Percentiles rank a stretch among this genome's conserved stretches.
These are phyloP conservation scores for Phataginus tricuspis DNA, from an alignment of 2,797 vertebrate species.

Conservation along the genomic window DNA sequence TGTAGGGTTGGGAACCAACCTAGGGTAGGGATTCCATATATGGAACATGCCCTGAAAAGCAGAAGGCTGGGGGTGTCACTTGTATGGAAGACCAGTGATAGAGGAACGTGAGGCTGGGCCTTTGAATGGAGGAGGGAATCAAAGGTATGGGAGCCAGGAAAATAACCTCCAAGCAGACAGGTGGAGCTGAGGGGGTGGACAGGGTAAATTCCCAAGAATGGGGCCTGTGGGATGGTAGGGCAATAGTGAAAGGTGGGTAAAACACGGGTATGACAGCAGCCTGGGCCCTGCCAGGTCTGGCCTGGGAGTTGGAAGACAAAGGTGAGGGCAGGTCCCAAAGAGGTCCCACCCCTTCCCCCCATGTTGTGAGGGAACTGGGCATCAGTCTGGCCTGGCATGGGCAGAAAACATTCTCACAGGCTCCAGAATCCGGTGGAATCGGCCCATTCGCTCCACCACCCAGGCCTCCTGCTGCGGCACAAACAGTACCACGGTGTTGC, in stretches of 20 bases:
- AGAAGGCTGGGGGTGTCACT: not conserved
- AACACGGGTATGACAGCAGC: not conserved
- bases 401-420: slow-evolving; percentile 89
- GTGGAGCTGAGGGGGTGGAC: not conserved
- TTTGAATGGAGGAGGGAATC: not conserved
- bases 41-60: not conserved
- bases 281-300: not conserved
- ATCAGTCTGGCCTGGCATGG: not conserved
- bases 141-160: not conserved
- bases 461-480: slow-evolving; percentile 98
- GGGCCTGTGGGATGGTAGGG: not conserved
- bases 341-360: not conserved
- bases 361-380: not conserved
- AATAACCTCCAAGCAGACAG: not conserved
- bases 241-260: not conserved
- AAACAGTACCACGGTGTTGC: slow-evolving; percentile 95
- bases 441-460: slow-evolving; percentile 98
- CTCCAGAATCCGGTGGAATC: slow-evolving; percentile 95
- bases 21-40: slow-evolving; percentile 14
- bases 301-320: not conserved
- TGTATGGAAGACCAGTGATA: not conserved
- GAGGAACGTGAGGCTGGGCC: not conserved
- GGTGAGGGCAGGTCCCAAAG: not conserved
- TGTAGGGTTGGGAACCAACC: not conserved
- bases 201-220: not conserved